A percentile compares a stretch with the other conserved stretches of the same genome.
These are phyloP conservation scores for Nannospalax galili DNA, from an alignment of 2,113 vertebrate species.

Conservation along the genomic window DNA sequence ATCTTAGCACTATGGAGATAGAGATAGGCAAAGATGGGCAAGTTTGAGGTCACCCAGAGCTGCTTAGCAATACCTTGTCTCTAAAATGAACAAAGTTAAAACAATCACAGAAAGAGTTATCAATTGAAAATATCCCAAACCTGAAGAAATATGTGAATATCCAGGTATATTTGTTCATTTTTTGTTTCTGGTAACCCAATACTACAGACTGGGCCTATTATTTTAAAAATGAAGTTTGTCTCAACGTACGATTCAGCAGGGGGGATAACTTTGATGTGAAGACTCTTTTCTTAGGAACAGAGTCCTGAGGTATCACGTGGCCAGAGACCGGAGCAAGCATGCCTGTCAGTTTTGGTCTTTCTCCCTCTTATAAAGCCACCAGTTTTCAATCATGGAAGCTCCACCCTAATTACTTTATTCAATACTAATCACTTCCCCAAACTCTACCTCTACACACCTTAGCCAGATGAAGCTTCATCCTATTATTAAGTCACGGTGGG, in stretches of 20 bases:
- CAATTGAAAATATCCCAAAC: neutral
- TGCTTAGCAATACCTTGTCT: too few species aligned
- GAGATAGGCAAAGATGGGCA: neutral
- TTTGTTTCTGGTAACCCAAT: neutral
- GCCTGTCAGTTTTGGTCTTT: neutral
- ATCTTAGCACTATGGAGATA: neutral
- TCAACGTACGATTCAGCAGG: neutral
- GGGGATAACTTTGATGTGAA: neutral
- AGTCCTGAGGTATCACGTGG: neutral
- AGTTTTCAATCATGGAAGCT: too few species aligned
- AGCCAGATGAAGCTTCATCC: neutral
- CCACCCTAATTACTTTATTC: neutral
- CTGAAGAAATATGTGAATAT: neutral
- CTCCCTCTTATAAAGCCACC: too few species aligned
- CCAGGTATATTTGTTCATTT: neutral
- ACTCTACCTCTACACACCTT: neutral
- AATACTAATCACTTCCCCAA: neutral
- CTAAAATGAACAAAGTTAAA: too few species aligned
- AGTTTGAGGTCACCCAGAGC: neutral
- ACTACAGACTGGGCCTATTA: too few species aligned
- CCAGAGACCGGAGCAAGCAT: neutral
- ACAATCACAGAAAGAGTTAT: neutral
- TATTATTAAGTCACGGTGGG: neutral
- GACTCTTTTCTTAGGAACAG: neutral
- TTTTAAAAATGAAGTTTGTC: neutral